Evolutionary conservation across 2,888 invertebrate species (phyloP).

Genomic region (Polylopha cassiicola): DNA sequence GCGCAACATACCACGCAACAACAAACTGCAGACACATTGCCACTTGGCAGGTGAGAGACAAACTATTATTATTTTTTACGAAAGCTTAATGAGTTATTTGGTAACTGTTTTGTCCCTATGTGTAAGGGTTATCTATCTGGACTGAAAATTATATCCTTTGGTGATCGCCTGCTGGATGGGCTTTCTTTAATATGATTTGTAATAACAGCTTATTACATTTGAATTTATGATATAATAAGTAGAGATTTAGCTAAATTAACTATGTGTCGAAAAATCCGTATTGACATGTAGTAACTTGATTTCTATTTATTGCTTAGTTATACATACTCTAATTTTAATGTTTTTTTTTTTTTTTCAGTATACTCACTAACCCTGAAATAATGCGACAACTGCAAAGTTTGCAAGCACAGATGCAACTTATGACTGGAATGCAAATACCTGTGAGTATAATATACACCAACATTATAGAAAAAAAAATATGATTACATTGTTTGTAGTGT

Average conservation of each 20-base stretch:
- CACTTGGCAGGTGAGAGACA: constrained; percentile 55
- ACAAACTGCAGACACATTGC: constrained; percentile 38
- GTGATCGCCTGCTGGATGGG: too few species aligned
- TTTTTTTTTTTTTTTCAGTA: constrained; percentile 62
- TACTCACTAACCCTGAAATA: constrained; percentile 91
- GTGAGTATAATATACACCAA: constrained; percentile 40
- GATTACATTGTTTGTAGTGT: too few species aligned
- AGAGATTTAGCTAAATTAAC: too few species aligned
- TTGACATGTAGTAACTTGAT: too few species aligned
- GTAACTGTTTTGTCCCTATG: too few species aligned
- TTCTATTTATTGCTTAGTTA: not conserved
- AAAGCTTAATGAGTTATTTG: too few species aligned
- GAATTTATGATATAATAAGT: too few species aligned
- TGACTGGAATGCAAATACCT: constrained; percentile 69
- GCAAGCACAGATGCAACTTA: constrained; percentile 78
- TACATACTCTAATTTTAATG: constrained; percentile 1
- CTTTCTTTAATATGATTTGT: too few species aligned
- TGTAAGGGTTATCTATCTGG: too few species aligned
- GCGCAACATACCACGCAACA: constrained; percentile 19
- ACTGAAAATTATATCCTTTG: too few species aligned
- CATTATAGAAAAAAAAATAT: not conserved
- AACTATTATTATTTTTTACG: not conserved
- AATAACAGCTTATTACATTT: too few species aligned
- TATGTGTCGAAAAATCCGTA: too few species aligned
- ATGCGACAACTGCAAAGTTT: constrained; percentile 91